Evolutionary conservation across 2,888 invertebrate genomes (phyloP), one percentile per base, ranked within the genome.

Genomic region (Amphipyra tragopoginis): DNA sequence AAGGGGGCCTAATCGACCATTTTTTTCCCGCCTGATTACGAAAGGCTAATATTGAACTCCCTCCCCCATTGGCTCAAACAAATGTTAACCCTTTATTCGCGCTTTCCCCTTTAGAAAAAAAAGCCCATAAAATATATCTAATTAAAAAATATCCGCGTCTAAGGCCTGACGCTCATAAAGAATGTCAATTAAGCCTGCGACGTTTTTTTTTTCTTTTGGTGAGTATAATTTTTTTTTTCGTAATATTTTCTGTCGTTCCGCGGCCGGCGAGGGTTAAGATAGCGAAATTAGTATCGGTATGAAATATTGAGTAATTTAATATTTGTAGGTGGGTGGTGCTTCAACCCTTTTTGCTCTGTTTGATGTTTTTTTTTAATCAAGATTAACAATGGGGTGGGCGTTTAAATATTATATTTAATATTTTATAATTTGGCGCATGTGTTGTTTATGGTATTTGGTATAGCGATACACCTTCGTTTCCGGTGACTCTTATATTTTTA

Each of bases 111-210:
- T 94, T 92, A 87, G 90, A 88, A 93, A 94, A 94, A 94, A 94
- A 92, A 84, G 53, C 90, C 90, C 94, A 95, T 95, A 95, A 95
- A 95, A 95, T 95, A 95, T 95, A 95, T 95, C 95, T 95, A 95
- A 95, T 95, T 95, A 95, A 95, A 95, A 95, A 95, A 95, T 95
- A 95, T 95, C 93, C 95, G 89, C 90, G 90, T 91, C 90, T 92
- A 90, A 92, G 93, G 93, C 90, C 94, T 93, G 94, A 93, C 94
- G 93, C 88, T 91, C 94, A 94, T 95, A 95, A 95, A 95, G 95
- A 95, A 95, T 95, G 95, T 94, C 95, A 95, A 95, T 95, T 95
- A 95, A 90, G 90, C 73, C 72, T 82, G 88, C 89, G 92, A 90
- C 91, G 88, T 88, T 91, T 93, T 92, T 91, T 47, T 88, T 81